Evolutionary conservation across 2,113 vertebrate genomes (phyloP).

Genomic region (Petromus typicus): DNA sequence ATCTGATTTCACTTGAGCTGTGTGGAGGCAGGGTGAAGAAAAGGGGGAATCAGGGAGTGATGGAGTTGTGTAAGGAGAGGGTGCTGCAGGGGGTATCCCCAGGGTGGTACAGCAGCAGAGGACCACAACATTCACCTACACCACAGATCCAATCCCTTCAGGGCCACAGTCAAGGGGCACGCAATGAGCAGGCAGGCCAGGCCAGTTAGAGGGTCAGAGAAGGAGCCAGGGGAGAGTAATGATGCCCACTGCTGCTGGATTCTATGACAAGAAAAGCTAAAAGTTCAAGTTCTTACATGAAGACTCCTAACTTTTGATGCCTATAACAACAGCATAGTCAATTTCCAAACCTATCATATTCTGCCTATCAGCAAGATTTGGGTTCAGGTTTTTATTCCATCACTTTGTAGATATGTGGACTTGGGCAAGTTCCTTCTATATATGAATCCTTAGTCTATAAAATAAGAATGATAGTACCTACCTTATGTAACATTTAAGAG

Average conservation of each 20-base stretch:
- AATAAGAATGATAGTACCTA: background rate
- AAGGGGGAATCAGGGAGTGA: rapidly evolving
- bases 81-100: background rate
- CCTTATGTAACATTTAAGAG: background rate
- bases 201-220: rapidly evolving
- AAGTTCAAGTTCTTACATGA: background rate
- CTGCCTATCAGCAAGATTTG: background rate
- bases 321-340: background rate
- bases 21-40: background rate
- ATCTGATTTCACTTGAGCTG: background rate
- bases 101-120: background rate
- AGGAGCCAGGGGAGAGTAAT: background rate
- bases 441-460: background rate
- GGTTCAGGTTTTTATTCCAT: background rate
- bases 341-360: background rate
- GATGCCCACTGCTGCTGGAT: rapidly evolving
- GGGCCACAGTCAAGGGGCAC: background rate
- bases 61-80: rapidly evolving
- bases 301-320: background rate
- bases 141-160: background rate
- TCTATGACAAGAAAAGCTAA: background rate
- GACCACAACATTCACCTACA: background rate
- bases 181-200: background rate
- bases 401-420: background rate
- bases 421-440: background rate